Percentiles rank a stretch among this genome's conserved stretches.
These are phyloP conservation scores for Azorinus chamasolen DNA, from an alignment of 2,888 invertebrate genomes.

Conservation along the genomic window DNA sequence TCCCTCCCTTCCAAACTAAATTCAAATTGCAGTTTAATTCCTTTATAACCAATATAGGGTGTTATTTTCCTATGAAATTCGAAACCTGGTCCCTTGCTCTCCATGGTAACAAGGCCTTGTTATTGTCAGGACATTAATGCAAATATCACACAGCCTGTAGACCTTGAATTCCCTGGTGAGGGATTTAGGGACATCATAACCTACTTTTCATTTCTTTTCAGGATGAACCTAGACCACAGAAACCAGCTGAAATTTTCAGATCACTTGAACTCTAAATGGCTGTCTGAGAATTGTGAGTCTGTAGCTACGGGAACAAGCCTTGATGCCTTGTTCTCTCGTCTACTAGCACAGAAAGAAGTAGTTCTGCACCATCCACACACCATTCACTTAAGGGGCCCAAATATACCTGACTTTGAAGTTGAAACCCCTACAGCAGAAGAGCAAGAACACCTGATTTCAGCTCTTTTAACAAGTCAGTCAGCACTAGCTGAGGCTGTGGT, in stretches of 20 bases:
- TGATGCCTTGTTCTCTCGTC: slow-evolving; percentile 88
- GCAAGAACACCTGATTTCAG: slow-evolving; percentile 88
- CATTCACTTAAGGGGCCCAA: slow-evolving; percentile 83
- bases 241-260: slow-evolving; percentile 88
- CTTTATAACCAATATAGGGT: no score
- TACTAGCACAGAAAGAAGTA: slow-evolving; percentile 87
- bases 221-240: slow-evolving; percentile 45
- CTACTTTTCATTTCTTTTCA: background rate
- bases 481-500: slow-evolving; percentile 88
- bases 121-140: no score
- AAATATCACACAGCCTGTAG: no score
- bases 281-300: slow-evolving; percentile 88
- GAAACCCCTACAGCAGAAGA: slow-evolving; percentile 87
- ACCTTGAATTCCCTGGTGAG: no score
- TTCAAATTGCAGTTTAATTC: no score
- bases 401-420: slow-evolving; percentile 88
- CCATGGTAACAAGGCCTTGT: no score
- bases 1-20: no score
- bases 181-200: no score
- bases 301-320: slow-evolving; percentile 87
- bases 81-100: no score
- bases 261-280: slow-evolving; percentile 89
- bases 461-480: slow-evolving; percentile 88
- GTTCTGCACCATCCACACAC: slow-evolving; percentile 79
- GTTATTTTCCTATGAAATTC: no score